Evolutionary conservation across 2,113 vertebrate genomes (phyloP), one percentile per base, ranked within the genome.

Genomic region (Oncorhynchus mykiss): DNA sequence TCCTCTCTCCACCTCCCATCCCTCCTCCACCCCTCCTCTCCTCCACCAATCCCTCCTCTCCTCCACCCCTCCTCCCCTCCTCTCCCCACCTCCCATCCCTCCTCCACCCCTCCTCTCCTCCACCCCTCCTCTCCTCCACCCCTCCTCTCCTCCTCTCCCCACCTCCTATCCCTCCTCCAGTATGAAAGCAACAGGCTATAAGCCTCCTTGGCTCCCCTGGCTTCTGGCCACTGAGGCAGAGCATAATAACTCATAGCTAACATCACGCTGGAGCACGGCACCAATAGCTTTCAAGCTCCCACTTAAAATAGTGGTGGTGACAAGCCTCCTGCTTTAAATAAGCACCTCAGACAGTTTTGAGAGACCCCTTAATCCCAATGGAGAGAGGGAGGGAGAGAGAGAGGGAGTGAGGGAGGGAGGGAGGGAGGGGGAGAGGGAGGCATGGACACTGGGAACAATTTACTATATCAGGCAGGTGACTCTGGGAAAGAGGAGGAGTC

Each of bases 311-410:
- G 90, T 90, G 84, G 86, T 71, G 78, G 85, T 93, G 91, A 92
- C 90, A 92, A 90, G 88, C 82, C 85, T 87, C 87, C 89, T 90
- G 88, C 91, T 90, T 92, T 92, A 92, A 91, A 92, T 92, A 90
- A 91, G 88, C 87, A 82, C 83, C 89, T 88, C 87, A 88, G 89
- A 20, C 90, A 91, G 91, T 91, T 88, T 92, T 88, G 89, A 92
- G 90, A 92, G 89, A 78, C 84, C 82, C 81, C 89, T 88, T 92
- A 91, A 92, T 93, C 90, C 90, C 91, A 91, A 85, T 80, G 88
- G 87, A 87, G 89, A 89, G 86, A 90, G 87, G 87, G 85, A 83
- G 86, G 77, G 91, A 90, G 87, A 7, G 31, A 34, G 1, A 4
- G 29, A 39, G 16, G 2, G 34, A n/a, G n/a, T n/a, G n/a, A 39